A percentile compares a stretch with the other conserved stretches of the same genome.
Evolutionary conservation across 35 echinoderm and acorn worm genomes (phyloP).

Genomic region (Hemicentrotus pulcherrimus): DNA sequence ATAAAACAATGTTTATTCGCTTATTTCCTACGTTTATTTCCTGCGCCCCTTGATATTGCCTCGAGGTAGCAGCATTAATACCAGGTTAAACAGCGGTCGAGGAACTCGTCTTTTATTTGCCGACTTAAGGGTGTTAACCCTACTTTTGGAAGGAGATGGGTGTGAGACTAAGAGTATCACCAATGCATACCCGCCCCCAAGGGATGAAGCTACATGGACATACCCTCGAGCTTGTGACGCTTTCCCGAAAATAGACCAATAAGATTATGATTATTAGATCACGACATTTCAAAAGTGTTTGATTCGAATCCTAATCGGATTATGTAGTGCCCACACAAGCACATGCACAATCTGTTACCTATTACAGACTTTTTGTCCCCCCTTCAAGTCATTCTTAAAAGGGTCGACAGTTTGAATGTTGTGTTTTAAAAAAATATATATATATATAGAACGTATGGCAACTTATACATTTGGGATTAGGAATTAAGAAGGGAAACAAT

Average conservation of each 20-base stretch:
- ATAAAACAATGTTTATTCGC: not conserved
- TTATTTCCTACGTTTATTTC: not conserved
- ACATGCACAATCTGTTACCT: not conserved
- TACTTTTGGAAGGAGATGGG: no score
- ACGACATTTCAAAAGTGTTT: not conserved
- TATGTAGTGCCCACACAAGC: not conserved
- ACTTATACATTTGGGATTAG: no score
- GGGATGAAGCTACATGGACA: not conserved
- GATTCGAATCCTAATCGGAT: not conserved
- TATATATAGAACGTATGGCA: no score
- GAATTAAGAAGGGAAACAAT: no score
- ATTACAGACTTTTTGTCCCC: not conserved
- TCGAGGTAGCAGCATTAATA: not conserved
- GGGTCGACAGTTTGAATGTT: no score
- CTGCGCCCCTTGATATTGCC: not conserved
- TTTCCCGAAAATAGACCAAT: not conserved
- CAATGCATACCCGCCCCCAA: no score
- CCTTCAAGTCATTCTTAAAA: no score
- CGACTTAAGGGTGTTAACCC: no score
- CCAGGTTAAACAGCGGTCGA: not conserved
- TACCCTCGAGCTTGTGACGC: not conserved
- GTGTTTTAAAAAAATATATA: no score
- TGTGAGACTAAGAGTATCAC: no score
- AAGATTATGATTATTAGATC: not conserved
- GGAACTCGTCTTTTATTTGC: no score